Evolutionary conservation across 2,113 vertebrate genomes (phyloP).

Genomic region (Murina feae): DNA sequence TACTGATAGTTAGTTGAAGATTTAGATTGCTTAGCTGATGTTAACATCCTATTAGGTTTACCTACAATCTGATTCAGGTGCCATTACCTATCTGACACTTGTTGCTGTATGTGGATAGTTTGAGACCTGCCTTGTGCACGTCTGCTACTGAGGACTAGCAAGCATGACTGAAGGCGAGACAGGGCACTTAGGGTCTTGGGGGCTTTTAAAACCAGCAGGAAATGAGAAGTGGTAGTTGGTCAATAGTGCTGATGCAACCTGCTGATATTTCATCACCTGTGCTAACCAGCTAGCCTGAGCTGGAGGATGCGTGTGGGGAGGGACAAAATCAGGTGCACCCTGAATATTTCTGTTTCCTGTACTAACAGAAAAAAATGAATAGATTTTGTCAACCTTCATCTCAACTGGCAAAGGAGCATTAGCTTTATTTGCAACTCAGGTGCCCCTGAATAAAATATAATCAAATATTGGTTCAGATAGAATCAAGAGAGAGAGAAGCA

Average conservation of each 20-base stretch:
- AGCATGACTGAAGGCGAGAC: background rate
- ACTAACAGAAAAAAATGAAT: background rate
- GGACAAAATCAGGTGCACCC: background rate
- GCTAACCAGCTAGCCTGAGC: background rate
- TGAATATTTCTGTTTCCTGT: background rate
- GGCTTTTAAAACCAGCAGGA: background rate
- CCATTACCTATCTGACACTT: background rate
- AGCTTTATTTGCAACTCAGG: constrained; percentile 43
- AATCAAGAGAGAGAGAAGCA: constrained; percentile 37
- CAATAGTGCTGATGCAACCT: background rate
- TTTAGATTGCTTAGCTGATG: background rate
- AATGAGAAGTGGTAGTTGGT: background rate
- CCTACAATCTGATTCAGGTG: background rate
- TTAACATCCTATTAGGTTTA: background rate
- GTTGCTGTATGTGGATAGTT: background rate
- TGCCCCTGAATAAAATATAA: constrained; percentile 63
- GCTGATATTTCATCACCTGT: background rate
- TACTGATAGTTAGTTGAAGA: background rate
- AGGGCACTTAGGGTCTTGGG: background rate
- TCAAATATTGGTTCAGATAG: constrained; percentile 66
- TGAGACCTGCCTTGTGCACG: background rate
- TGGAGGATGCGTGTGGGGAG: background rate
- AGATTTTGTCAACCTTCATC: background rate
- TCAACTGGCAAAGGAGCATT: background rate
- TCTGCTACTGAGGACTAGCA: background rate